A percentile compares a stretch with the other conserved stretches of the same genome.
phyloP scores from a whole-genome alignment of 2,113 vertebrate genomes.

The Macroglossus sobrinus region DNA sequence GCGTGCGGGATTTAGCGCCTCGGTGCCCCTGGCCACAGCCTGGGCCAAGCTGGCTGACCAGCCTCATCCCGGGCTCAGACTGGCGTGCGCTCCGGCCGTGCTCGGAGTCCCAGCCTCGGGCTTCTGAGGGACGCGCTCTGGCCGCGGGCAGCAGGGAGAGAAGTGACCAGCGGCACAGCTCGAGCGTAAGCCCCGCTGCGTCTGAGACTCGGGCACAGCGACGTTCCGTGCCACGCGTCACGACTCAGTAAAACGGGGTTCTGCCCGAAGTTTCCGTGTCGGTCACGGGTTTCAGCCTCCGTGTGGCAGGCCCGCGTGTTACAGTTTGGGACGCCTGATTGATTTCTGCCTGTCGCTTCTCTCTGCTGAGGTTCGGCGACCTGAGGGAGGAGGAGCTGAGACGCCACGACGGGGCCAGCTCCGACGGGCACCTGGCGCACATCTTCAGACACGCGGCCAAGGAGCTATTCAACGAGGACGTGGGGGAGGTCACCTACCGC shows the following conservation, averaged over 20 bases:
- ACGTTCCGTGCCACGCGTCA: background rate
- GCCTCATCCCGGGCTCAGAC: background rate
- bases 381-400: slow-evolving; percentile 77
- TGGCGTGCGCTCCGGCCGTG: background rate
- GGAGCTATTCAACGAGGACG: slow-evolving; percentile 91
- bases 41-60: background rate
- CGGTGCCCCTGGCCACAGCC: background rate
- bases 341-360: background rate
- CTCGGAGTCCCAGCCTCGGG: background rate
- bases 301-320: too few relatives aligned
- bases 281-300: too few relatives aligned
- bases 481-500: slow-evolving; percentile 91
- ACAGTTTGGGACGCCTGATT: background rate
- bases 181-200: background rate
- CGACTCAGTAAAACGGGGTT: background rate
- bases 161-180: too few relatives aligned
- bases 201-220: background rate
- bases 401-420: slow-evolving; percentile 87
- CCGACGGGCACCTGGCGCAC: slow-evolving; percentile 93
- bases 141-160: fast-evolving
- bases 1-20: background rate
- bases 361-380: slow-evolving; percentile 84
- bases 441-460: slow-evolving; percentile 93
- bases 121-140: fast-evolving
- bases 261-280: too few relatives aligned